These are phyloP conservation scores for Muntiacus muntjak DNA, from an alignment of 2,113 vertebrate genomes.

Conservation along the genomic window DNA sequence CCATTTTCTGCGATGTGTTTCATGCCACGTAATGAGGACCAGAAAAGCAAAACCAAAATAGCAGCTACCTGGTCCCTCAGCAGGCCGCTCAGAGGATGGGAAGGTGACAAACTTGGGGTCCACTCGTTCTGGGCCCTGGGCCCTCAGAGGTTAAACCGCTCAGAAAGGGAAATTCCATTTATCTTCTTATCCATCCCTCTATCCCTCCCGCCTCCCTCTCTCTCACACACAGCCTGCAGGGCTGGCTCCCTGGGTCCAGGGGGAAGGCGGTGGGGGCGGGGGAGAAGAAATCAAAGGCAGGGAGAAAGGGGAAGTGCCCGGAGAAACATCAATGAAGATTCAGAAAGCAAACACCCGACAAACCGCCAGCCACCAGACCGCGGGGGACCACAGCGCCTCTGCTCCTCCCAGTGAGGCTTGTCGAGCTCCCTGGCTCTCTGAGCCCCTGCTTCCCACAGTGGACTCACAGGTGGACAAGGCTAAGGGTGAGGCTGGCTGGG, in stretches of 20 bases:
- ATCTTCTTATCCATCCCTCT: not conserved
- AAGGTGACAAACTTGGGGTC: not conserved
- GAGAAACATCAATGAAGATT: not conserved
- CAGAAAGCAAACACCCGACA: not conserved
- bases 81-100: not conserved
- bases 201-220: not conserved
- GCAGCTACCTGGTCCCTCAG: not conserved
- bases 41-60: not conserved
- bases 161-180: not conserved
- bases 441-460: not conserved
- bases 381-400: not conserved
- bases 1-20: not conserved
- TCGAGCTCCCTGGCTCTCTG: not conserved
- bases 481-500: not conserved
- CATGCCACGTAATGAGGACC: not conserved
- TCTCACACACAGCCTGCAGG: not conserved
- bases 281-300: not conserved
- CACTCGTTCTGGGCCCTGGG: not conserved
- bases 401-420: rapidly evolving
- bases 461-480: not conserved
- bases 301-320: not conserved
- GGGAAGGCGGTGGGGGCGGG: not conserved
- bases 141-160: not conserved
- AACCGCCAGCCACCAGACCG: not conserved
- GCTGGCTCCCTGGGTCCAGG: not conserved